phyloP scores from a whole-genome alignment of 2,113 vertebrate genomes.

The Martes martes region DNA sequence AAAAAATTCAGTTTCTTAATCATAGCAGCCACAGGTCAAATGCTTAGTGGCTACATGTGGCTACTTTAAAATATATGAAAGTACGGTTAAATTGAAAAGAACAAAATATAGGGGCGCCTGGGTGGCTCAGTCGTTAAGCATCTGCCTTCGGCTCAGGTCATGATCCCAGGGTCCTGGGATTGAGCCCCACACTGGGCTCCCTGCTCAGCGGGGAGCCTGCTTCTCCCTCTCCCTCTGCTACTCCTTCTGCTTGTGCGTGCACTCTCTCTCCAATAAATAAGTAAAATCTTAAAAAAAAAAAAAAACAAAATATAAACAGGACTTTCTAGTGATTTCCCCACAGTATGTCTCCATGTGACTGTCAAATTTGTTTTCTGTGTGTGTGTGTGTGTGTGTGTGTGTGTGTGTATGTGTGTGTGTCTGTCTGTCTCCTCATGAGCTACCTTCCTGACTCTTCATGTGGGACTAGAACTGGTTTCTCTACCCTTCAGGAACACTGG shows the following conservation, averaged over 20 bases:
- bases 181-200: no score
- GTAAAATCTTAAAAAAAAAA: not conserved
- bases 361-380: not conserved
- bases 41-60: not conserved
- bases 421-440: not conserved
- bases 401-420: fast-evolving
- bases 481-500: not conserved
- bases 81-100: not conserved
- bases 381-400: no score
- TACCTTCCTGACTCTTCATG: not conserved
- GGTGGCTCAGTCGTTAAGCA: no score
- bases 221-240: no score
- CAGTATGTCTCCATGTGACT: not conserved
- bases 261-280: no score
- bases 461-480: not conserved
- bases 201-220: no score
- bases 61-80: slow-evolving; percentile 1
- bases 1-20: not conserved
- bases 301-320: not conserved
- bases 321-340: not conserved
- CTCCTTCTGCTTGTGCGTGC: no score
- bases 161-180: no score
- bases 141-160: no score
- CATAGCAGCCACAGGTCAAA: not conserved
- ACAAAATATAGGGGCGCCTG: not conserved